Evolutionary conservation across 2,797 vertebrate species (phyloP).

Genomic region (Micrastur ruficollis): DNA sequence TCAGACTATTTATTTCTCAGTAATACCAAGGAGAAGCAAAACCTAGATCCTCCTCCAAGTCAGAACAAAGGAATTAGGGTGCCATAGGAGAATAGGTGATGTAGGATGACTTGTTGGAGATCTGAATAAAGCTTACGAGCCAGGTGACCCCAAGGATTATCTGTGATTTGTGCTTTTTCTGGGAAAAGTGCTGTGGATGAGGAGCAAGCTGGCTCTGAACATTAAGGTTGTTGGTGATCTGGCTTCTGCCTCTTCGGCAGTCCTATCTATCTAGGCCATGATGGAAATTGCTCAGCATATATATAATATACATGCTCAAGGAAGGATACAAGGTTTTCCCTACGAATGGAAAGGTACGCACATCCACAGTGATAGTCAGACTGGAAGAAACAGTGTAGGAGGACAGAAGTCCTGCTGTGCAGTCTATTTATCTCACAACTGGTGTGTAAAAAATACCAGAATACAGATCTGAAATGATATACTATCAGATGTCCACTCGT

Average conservation of each 20-base stretch:
- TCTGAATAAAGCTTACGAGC: background rate
- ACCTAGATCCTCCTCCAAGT: background rate
- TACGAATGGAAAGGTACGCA: background rate
- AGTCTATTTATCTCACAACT: background rate
- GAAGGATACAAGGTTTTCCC: background rate
- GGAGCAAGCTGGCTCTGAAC: background rate
- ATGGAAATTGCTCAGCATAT: background rate
- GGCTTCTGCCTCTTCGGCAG: background rate
- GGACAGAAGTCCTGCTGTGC: background rate
- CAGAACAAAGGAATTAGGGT: background rate
- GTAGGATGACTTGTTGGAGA: background rate
- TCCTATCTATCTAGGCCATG: background rate
- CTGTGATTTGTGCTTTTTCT: background rate
- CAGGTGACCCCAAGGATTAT: background rate
- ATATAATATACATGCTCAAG: accelerated
- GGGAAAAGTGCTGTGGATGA: background rate
- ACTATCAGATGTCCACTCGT: background rate
- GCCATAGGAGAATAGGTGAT: background rate
- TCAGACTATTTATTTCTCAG: background rate
- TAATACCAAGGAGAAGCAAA: background rate
- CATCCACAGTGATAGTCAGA: background rate
- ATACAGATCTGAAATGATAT: background rate
- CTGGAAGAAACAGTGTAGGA: background rate
- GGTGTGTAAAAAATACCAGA: background rate
- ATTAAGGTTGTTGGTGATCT: background rate